Percentiles rank a stretch among this genome's conserved stretches.
Evolutionary conservation across 2,888 invertebrate genomes (phyloP).

Genomic region (Tinea semifulvella): DNA sequence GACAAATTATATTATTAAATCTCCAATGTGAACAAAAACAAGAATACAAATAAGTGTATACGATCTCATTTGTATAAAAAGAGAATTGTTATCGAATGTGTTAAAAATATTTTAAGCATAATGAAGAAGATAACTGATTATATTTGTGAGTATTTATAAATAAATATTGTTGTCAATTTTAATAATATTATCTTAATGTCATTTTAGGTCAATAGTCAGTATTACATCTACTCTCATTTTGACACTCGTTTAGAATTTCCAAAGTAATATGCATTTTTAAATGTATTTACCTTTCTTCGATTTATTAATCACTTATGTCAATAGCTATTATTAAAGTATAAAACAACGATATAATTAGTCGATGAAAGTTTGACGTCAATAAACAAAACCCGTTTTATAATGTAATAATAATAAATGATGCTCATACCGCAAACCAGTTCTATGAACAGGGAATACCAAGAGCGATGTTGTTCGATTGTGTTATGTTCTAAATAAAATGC

Average conservation of each 20-base stretch:
- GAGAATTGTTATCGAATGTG: not conserved
- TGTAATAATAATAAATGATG: not conserved
- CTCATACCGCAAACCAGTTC: slow-evolving; percentile 2
- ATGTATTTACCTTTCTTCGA: too few species aligned
- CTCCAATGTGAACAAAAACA: too few species aligned
- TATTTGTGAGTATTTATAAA: not conserved
- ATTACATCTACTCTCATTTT: too few species aligned
- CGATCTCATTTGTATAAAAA: not conserved
- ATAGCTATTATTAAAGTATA: not conserved
- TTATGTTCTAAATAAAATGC: slow-evolving; percentile 1
- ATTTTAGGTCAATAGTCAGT: too few species aligned
- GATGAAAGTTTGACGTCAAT: not conserved
- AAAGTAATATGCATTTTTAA: too few species aligned
- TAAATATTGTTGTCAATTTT: not conserved
- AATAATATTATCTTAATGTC: not conserved
- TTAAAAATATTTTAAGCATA: not conserved
- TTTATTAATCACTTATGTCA: too few species aligned
- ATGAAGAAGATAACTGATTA: not conserved
- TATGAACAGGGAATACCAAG: not conserved
- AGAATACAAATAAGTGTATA: not conserved
- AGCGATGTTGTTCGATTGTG: not conserved
- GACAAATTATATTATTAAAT: too few species aligned
- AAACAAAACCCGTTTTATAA: not conserved
- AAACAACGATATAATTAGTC: not conserved
- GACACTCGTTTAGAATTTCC: not conserved